These are phyloP conservation scores for Rhinophrynus dorsalis DNA, from an alignment of 2,797 vertebrate species.

Conservation along the genomic window DNA sequence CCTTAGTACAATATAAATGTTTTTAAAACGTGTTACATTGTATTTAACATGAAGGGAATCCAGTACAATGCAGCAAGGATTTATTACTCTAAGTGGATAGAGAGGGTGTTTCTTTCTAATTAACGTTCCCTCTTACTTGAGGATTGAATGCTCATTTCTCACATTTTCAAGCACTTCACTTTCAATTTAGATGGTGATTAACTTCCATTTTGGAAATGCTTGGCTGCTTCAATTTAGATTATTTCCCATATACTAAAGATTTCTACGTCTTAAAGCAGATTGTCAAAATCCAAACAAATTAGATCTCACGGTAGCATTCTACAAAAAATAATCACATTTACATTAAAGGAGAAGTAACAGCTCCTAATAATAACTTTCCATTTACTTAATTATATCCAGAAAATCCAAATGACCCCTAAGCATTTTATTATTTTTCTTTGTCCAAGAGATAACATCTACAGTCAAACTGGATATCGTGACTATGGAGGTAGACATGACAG, in stretches of 20 bases:
- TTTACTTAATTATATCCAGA: no score
- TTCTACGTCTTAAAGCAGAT: conserved; percentile 5
- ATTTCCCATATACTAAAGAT: conserved; percentile 1
- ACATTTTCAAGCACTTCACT: conserved; percentile 4
- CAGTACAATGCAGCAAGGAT: background rate
- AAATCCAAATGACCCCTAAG: no score
- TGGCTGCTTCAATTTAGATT: background rate
- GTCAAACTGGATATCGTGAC: no score
- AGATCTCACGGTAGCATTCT: background rate
- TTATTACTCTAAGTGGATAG: background rate
- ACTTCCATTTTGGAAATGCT: background rate
- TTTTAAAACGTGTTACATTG: background rate
- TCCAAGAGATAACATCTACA: no score
- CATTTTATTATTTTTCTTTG: no score
- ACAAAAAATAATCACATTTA: background rate
- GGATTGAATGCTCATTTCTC: background rate
- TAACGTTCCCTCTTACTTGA: background rate
- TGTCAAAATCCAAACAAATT: conserved; percentile 17
- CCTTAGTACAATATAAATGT: background rate
- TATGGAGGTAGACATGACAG: no score
- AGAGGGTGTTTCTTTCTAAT: background rate
- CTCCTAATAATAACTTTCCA: no score
- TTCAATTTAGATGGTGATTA: conserved; percentile 14
- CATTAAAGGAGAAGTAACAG: background rate
- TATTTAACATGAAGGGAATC: background rate